phyloP scores from a whole-genome alignment of 2,113 vertebrate species.

The Hirundichthys speculiger region DNA sequence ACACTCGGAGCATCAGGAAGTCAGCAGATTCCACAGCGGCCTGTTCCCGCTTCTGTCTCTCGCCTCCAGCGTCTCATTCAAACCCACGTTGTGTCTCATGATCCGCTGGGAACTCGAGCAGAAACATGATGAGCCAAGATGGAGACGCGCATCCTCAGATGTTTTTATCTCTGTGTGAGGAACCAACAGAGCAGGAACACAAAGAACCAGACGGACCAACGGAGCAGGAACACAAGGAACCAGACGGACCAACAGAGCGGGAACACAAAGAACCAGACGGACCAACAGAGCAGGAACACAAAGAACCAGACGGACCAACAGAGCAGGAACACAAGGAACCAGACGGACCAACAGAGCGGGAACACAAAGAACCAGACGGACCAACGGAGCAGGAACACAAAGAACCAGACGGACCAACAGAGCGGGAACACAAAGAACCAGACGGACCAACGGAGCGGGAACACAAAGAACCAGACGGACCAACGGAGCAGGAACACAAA shows the following conservation, averaged over 20 bases:
- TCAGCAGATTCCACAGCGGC: neutral
- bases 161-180: neutral
- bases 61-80: neutral
- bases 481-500: neutral
- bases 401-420: too few species aligned
- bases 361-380: too few species aligned
- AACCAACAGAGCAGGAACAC: too few species aligned
- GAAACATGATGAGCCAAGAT: conserved; percentile 31
- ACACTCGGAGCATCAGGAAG: neutral
- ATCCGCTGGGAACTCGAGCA: conserved; percentile 4
- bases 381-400: too few species aligned
- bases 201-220: too few species aligned
- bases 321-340: too few species aligned
- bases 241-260: neutral
- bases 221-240: neutral
- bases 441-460: neutral
- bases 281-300: neutral
- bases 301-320: neutral
- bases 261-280: too few species aligned
- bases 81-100: conserved; percentile 32
- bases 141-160: conserved; percentile 13
- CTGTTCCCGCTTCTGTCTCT: neutral
- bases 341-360: too few species aligned
- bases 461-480: neutral
- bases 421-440: too few species aligned